Base-by-base conservation (phyloP, 2,113 vertebrate genomes). In the Megatriorchis doriae region DNA sequence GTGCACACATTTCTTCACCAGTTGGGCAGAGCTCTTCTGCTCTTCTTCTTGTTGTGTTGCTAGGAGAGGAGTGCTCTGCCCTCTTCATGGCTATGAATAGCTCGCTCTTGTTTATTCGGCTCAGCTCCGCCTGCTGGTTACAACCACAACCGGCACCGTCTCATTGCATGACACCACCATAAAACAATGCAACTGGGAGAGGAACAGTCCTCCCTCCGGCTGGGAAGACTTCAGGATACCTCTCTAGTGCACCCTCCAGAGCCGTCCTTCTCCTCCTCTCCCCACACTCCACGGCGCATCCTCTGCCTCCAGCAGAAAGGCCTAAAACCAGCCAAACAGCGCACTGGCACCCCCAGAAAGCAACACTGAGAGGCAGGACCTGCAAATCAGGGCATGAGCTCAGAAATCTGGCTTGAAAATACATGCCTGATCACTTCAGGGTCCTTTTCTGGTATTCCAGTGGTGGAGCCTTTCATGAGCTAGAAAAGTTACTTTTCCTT, bases 121-220 rank as follows among this genome's bases (percentile, higher is more conserved):
- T 62, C 94, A 94, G 93, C 92, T 97, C 96, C 97, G 95, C 96
- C 97, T 97, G 94, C 96, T 94, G 96, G 95, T 97, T 96, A 96
- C 95, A 97, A 93, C 92, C 94, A 94, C 90, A 96, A 96, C 81
- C 89, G 88, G 91, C 97, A 97, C 81, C 86, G 86, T 77, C 91
- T 95, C 93, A 63, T 75, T 79, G 94, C 92, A 61, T 89, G 93
- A 95, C 89, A 86, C 77, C 79, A 84, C 75, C 89, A 79, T 77
- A 21, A 88, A 97, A 96, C 92, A 96, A 96, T 90, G 94, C 84
- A 32, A 50, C 66, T 14, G 90, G 88, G 62, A 50, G 65, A 78
- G 83, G 77, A 88, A 88, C 80, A 53, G 82, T 87, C 71, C 34
- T 73, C 66, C 8, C 62, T 79, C 70, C 2, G 32, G 53, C 86